phyloP scores from a whole-genome alignment of 2,113 vertebrate genomes.

The Vidua chalybeata region DNA sequence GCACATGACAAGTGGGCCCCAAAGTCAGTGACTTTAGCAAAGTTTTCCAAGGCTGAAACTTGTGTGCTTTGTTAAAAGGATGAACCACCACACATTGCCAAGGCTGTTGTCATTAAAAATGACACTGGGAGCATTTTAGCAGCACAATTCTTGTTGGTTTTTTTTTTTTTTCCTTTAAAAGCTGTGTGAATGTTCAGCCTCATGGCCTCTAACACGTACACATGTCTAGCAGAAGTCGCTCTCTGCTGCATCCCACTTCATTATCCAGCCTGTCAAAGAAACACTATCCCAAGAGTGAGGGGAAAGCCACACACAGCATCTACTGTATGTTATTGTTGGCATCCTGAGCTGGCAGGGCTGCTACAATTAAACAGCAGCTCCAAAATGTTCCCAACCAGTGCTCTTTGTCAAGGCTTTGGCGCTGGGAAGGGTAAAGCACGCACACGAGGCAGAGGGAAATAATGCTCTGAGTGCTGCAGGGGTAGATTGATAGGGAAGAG shows the following conservation, averaged over 20 bases:
- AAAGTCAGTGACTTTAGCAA: neutral
- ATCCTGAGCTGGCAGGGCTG: conserved; percentile 6
- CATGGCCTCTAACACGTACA: conserved; percentile 32
- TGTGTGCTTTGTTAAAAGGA: neutral
- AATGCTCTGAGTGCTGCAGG: neutral
- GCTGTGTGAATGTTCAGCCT: neutral
- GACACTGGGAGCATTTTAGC: neutral
- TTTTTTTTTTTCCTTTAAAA: neutral
- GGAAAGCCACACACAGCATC: conserved; percentile 45
- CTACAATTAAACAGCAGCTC: conserved; percentile 47
- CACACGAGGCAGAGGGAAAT: neutral
- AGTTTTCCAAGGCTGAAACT: neutral
- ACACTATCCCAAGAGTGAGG: neutral
- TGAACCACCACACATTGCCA: neutral
- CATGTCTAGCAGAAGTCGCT: neutral
- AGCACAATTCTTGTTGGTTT: neutral
- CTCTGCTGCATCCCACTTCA: conserved; percentile 21
- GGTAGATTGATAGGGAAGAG: neutral
- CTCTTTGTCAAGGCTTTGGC: neutral
- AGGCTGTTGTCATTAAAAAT: neutral
- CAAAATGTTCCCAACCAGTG: conserved; percentile 5
- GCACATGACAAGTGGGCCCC: too few species aligned
- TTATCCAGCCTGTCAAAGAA: conserved; percentile 41
- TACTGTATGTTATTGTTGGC: conserved; percentile 54
- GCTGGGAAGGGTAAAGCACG: neutral